These are phyloP conservation scores for Enteromius anoplus DNA, from an alignment of 2,797 vertebrate genomes.

Conservation along the genomic window DNA sequence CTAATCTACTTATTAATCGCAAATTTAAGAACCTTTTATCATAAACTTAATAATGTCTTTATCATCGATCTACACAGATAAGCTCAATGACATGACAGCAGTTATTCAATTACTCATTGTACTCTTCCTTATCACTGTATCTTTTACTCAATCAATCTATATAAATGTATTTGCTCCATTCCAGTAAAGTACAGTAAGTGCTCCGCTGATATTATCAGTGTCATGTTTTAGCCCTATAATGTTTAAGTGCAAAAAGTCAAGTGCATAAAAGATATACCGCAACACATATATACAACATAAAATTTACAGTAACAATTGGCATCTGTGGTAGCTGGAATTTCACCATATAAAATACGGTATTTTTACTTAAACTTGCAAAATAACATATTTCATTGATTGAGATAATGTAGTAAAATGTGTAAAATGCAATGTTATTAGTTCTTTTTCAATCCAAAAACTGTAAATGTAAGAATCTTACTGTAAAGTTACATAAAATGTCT, in stretches of 20 bases:
- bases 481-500: no score
- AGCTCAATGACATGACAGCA: not conserved
- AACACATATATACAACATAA: not conserved
- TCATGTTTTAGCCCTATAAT: not conserved
- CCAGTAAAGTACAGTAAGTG: conserved; percentile 2
- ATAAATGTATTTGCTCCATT: conserved; percentile 6
- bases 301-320: not conserved
- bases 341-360: not conserved
- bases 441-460: no score
- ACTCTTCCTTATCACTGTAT: not conserved
- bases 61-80: not conserved
- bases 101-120: not conserved
- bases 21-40: not conserved
- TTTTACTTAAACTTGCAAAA: not conserved
- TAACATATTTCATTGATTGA: no score
- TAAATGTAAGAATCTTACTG: no score
- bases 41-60: not conserved
- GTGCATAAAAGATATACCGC: not conserved
- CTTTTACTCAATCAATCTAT: not conserved
- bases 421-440: no score
- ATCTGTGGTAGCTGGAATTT: not conserved
- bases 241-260: not conserved
- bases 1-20: not conserved
- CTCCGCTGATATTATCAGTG: not conserved
- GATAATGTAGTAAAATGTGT: no score